These are phyloP conservation scores for Perithous albicinctus DNA, from an alignment of 2,888 invertebrate species.

Conservation along the genomic window DNA sequence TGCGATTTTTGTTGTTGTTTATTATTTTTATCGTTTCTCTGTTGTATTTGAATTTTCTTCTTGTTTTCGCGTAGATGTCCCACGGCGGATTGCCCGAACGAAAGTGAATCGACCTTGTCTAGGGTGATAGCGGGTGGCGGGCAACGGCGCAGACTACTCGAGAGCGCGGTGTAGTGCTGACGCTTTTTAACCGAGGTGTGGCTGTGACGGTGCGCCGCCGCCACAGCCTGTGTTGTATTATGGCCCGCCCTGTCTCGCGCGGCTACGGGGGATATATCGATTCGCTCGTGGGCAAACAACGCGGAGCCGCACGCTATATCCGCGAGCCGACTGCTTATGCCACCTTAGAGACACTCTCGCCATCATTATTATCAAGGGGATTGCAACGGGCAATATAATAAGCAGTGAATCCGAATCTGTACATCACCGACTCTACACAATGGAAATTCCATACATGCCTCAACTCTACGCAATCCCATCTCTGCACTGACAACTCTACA, in stretches of 20 bases:
- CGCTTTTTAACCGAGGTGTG: constrained; percentile 62
- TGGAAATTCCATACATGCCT: too few species aligned
- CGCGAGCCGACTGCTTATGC: too few species aligned
- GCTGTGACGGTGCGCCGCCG: constrained; percentile 48
- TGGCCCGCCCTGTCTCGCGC: constrained; percentile 25
- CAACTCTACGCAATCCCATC: too few species aligned
- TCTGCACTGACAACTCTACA: too few species aligned
- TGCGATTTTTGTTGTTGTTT: too few species aligned
- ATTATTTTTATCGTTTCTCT: not conserved
- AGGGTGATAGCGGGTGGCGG: constrained; percentile 14
- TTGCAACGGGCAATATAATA: too few species aligned
- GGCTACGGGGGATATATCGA: constrained; percentile 29
- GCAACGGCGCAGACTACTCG: constrained; percentile 10
- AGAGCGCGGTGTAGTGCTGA: constrained; percentile 2
- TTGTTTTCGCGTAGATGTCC: constrained; percentile 38
- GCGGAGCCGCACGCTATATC: not conserved
- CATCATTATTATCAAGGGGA: too few species aligned
- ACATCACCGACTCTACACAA: too few species aligned
- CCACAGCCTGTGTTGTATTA: too few species aligned
- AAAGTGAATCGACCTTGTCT: constrained; percentile 67
- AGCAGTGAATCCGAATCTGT: too few species aligned
- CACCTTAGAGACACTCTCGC: too few species aligned
- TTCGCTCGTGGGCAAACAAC: constrained; percentile 8
- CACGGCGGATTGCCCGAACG: constrained; percentile 52
- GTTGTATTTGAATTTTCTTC: not conserved